Percentiles rank a stretch among this genome's conserved stretches.
These are phyloP conservation scores for Grus americana DNA, from an alignment of 2,113 vertebrate species.

Conservation along the genomic window DNA sequence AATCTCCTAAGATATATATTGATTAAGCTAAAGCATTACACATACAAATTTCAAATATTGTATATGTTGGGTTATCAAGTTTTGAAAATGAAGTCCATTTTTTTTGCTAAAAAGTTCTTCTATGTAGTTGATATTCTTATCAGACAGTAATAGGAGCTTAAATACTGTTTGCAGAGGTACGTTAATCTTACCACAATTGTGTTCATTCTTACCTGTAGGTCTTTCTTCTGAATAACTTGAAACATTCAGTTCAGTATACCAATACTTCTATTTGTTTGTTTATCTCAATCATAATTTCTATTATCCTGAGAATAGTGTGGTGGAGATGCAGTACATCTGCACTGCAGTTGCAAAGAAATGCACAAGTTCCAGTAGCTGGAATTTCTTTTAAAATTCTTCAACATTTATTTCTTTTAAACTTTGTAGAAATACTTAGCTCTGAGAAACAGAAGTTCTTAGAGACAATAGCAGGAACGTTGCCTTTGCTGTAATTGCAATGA, in stretches of 20 bases:
- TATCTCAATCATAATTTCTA: neutral
- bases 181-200: neutral
- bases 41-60: neutral
- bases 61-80: neutral
- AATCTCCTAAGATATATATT: neutral
- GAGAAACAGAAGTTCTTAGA: neutral
- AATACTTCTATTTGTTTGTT: neutral
- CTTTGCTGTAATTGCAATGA: neutral
- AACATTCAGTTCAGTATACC: neutral
- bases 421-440: neutral
- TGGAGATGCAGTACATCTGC: neutral
- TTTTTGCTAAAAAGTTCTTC: neutral
- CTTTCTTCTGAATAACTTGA: neutral
- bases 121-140: neutral
- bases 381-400: neutral
- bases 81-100: neutral
- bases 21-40: neutral
- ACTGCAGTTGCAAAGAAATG: neutral
- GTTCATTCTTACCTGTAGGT: neutral
- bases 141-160: neutral
- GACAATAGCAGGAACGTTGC: neutral
- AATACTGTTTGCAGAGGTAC: neutral
- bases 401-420: neutral
- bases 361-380: neutral
- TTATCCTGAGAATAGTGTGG: rapidly evolving